Conservation (phyloP, 1,140 invertebrate species). For the Campoletis sonorensis region DNA sequence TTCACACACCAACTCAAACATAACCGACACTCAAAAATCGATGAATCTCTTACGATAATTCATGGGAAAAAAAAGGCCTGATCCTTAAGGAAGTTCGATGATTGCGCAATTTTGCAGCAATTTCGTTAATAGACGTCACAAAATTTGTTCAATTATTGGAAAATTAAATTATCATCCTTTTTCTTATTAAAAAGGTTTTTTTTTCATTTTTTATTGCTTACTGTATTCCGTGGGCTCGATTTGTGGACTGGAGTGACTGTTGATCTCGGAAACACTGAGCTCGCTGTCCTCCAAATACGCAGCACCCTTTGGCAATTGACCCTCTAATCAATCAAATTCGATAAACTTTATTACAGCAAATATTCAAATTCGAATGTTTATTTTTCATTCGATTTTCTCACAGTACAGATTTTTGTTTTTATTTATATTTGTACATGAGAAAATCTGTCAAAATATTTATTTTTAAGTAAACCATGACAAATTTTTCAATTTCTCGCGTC, state of each 20-base stretch:
- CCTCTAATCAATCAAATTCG: slow-evolving; percentile 78
- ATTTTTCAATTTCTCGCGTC: too few relatives aligned
- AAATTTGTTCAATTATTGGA: neutral
- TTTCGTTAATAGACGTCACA: too few relatives aligned
- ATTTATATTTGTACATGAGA: too few relatives aligned
- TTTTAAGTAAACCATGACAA: too few relatives aligned
- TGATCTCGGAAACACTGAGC: slow-evolving; percentile 67
- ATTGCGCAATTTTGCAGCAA: too few relatives aligned
- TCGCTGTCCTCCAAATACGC: slow-evolving; percentile 83
- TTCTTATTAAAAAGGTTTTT: neutral
- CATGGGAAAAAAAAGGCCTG: too few relatives aligned
- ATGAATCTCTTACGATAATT: neutral
- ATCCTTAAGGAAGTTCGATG: too few relatives aligned
- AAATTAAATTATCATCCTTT: neutral
- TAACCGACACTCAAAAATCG: neutral
- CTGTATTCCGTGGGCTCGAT: slow-evolving; percentile 80
- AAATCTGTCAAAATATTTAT: too few relatives aligned
- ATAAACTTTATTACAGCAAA: too few relatives aligned
- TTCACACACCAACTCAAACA: slow-evolving; percentile 3
- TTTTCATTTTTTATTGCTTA: slow-evolving; percentile 67
- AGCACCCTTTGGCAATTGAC: slow-evolving; percentile 87
- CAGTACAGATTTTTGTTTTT: too few relatives aligned
- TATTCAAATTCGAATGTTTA: too few relatives aligned
- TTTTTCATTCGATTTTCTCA: too few relatives aligned
- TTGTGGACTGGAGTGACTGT: slow-evolving; percentile 77